These are phyloP conservation scores for Iselma pallidipennis DNA, from an alignment of 2,888 invertebrate genomes.

Conservation along the genomic window DNA sequence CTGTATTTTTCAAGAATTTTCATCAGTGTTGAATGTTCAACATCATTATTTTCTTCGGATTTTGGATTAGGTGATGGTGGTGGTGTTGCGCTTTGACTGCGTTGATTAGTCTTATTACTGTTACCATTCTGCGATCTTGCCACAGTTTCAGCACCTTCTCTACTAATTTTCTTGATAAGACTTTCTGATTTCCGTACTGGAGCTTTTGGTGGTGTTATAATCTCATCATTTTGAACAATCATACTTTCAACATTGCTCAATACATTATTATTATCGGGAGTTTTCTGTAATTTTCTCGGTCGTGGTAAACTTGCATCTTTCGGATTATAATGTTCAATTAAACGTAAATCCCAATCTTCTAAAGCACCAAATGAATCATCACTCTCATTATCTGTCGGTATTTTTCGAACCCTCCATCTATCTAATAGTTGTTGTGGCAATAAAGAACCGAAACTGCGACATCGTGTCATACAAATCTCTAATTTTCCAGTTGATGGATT, in stretches of 20 bases:
- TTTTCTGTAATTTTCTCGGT: constrained; percentile 40
- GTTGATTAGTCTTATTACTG: constrained; percentile 6
- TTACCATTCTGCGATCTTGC: constrained; percentile 2
- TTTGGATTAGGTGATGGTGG: constrained; percentile 42
- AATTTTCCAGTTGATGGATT: constrained; percentile 51
- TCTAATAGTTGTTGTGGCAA: constrained; percentile 55
- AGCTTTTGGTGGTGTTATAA: constrained; percentile 33
- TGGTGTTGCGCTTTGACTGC: constrained; percentile 35
- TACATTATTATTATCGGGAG: constrained; percentile 37
- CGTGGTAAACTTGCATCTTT: constrained; percentile 54
- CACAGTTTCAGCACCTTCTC: constrained; percentile 36
- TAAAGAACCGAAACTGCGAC: constrained; percentile 57
- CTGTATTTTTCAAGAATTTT: constrained; percentile 51
- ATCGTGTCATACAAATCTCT: constrained; percentile 57
- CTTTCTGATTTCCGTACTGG: constrained; percentile 48
- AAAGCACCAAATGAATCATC: constrained; percentile 57
- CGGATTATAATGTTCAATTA: constrained; percentile 56
- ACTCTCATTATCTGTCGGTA: constrained; percentile 53
- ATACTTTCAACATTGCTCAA: constrained; percentile 49
- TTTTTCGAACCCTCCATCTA: constrained; percentile 48
- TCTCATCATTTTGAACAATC: constrained; percentile 45
- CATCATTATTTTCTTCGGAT: constrained; percentile 38
- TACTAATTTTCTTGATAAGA: constrained; percentile 43
- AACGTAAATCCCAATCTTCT: constrained; percentile 59
- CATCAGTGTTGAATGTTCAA: constrained; percentile 52